Percentiles rank a stretch among this genome's conserved stretches.
phyloP scores from a whole-genome alignment of 2,113 vertebrate genomes.

The Chunga burmeisteri region DNA sequence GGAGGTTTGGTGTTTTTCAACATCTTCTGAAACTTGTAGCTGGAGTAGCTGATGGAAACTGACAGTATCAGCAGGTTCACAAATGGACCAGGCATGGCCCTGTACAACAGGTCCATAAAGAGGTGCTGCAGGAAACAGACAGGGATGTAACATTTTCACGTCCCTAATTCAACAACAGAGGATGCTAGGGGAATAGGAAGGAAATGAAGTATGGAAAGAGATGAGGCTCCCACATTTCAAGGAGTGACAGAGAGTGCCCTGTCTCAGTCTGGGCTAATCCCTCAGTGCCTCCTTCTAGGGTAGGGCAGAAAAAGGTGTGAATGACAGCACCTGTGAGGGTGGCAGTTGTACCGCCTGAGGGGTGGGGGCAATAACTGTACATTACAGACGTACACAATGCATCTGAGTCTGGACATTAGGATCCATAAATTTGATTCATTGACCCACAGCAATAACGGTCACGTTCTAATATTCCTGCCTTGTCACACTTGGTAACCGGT shows the following conservation, averaged over 20 bases:
- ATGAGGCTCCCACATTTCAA: neutral
- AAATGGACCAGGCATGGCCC: neutral
- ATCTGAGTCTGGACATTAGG: neutral
- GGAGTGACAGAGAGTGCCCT: neutral
- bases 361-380: too few species aligned
- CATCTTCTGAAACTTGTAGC: neutral
- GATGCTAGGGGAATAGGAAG: fast-evolving
- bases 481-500: neutral
- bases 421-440: neutral
- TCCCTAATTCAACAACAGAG: neutral
- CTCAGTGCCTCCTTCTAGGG: neutral
- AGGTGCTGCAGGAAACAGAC: neutral
- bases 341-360: neutral
- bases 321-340: neutral
- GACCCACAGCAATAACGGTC: neutral
- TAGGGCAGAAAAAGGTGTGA: neutral
- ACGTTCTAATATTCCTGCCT: neutral
- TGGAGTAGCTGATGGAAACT: neutral
- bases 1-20: neutral
- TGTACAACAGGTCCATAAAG: neutral
- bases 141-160: neutral
- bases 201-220: neutral
- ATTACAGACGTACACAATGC: neutral
- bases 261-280: neutral
- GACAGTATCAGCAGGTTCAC: neutral